phyloP scores from a whole-genome alignment of 2,797 vertebrate genomes.

The Harpagifer antarcticus region DNA sequence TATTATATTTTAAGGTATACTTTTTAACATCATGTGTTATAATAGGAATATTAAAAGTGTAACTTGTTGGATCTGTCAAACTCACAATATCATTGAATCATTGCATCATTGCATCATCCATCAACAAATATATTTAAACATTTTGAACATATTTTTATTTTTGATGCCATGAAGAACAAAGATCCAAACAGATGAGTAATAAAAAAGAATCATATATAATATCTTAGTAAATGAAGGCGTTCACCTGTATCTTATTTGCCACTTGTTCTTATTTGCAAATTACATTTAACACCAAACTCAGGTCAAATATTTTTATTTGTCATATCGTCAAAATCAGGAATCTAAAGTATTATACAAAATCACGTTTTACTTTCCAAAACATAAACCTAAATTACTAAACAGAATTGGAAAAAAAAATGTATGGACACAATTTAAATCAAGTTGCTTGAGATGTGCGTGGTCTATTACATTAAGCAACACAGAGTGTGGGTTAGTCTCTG shows the following conservation, averaged over 20 bases:
- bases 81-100: neutral
- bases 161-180: neutral
- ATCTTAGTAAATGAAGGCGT: neutral
- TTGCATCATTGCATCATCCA: neutral
- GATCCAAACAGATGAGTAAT: neutral
- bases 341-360: neutral
- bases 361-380: neutral
- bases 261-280: neutral
- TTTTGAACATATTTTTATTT: neutral
- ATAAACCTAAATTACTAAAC: neutral
- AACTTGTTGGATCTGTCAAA: neutral
- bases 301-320: neutral
- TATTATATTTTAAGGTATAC: too few relatives aligned
- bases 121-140: neutral
- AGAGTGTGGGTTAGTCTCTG: constrained; percentile 27
- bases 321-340: neutral
- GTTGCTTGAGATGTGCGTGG: neutral
- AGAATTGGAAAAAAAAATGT: neutral
- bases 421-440: too few relatives aligned
- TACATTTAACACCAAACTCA: neutral
- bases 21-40: neutral
- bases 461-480: neutral
- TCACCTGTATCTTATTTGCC: neutral
- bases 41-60: neutral
- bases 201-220: neutral